Evolutionary conservation across 2,113 vertebrate genomes (phyloP).

Genomic region (Psammodynastes pulverulentus): DNA sequence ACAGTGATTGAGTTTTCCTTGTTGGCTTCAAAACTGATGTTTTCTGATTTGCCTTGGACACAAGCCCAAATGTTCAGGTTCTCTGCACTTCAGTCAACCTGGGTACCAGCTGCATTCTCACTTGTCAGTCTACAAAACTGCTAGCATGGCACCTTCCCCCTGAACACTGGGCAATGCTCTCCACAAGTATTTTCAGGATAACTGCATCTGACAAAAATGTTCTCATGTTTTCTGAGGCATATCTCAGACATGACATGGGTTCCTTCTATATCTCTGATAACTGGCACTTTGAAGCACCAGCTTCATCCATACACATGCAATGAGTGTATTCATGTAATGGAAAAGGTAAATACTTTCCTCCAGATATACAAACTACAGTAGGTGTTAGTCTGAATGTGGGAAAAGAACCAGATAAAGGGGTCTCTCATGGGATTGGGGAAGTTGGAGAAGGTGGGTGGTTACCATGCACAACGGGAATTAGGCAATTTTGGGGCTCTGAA

Average conservation of each 20-base stretch:
- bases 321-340: background rate
- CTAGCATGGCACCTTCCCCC: background rate
- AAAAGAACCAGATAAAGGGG: background rate
- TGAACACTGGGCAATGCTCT: background rate
- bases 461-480: background rate
- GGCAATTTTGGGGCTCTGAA: background rate
- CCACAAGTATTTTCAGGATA: background rate
- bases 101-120: background rate
- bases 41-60: background rate
- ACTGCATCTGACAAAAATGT: background rate
- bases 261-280: background rate
- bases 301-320: background rate
- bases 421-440: background rate
- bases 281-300: background rate
- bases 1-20: background rate
- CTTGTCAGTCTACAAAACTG: background rate
- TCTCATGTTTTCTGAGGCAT: background rate
- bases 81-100: background rate
- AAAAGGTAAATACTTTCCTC: background rate
- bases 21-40: background rate
- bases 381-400: background rate
- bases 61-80: background rate
- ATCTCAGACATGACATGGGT: background rate
- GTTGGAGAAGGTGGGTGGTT: background rate
- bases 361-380: background rate